Base-by-base conservation (phyloP, 1,140 invertebrate species). In the Brachionus rotundiformis region DNA sequence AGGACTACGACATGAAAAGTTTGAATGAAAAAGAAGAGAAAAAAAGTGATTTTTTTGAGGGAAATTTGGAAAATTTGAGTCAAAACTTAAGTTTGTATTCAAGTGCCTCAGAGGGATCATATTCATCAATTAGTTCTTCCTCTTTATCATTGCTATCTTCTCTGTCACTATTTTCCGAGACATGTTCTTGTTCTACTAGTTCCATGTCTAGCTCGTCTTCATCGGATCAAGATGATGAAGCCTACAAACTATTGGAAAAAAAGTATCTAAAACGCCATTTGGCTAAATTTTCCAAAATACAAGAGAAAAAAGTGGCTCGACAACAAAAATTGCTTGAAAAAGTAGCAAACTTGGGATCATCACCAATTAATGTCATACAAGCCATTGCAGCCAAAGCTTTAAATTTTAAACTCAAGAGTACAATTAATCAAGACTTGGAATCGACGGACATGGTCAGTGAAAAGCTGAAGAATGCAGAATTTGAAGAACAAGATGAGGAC, bases 291-390 rank as follows among this genome's bases (percentile, higher is more conserved):
- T 49, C 49, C 39, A 59, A 54, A n/a, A 16, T 68, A 7, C 41
- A 77, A 29, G 36, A 79, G 44, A 59, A 54, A 79, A 79, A 79
- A 25, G 47, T 79, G 0, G 36, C 36, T 5, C 8, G 59, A 13
- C 76, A 79, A 63, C 76, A 79, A 63, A 54, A 63, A 16, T 16
- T 79, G 31, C 27, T 79, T 2, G 76, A 79, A 79, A 79, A 79
- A 63, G 76, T 63, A 3, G 76, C 76, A 13, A 79, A 79, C 16
- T n/a, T 79, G n/a, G 76, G 76, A 5, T 79, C 76, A 25, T 79
- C 76, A 13, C 76, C 76, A n/a, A 79, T 79, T 13, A 79, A 79
- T 63, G 76, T 79, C 0, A 79, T 79, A 16, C 76, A 79, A 27
- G 76, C 76, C 1, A 59, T 79, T 19, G 76, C 76, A 5, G 76